These are phyloP conservation scores for Zoanthus sociatus DNA, from an alignment of 92 coral and sea anemone genomes.

Conservation along the genomic window DNA sequence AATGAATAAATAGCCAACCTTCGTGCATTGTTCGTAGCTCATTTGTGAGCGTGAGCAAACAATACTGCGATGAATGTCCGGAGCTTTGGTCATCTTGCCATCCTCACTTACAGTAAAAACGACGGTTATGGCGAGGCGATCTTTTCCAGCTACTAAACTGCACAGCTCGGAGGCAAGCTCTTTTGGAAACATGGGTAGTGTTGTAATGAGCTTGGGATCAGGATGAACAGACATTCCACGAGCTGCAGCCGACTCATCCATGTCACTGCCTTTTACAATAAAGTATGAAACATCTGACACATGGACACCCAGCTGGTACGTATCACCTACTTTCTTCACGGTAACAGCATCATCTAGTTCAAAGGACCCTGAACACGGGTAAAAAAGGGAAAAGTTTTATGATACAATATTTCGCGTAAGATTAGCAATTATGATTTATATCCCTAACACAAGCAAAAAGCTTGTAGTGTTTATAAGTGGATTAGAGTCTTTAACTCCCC, in stretches of 20 bases:
- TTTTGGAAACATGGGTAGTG: constrained; percentile 82
- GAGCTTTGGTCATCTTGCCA: constrained; percentile 62
- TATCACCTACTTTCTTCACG: constrained; percentile 56
- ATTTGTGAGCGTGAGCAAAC: constrained; percentile 78
- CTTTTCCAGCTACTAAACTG: constrained; percentile 82
- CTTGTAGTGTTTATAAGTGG: too few relatives aligned
- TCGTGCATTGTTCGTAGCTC: constrained; percentile 85
- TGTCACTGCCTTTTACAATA: constrained; percentile 68
- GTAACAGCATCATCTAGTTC: constrained; percentile 97
- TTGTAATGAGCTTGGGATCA: constrained; percentile 44
- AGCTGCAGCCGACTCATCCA: constrained; percentile 76
- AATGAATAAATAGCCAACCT: neutral
- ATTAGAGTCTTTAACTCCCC: too few relatives aligned
- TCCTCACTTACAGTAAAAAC: constrained; percentile 71
- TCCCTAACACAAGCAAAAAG: too few relatives aligned
- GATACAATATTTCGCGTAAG: neutral
- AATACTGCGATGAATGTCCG: constrained; percentile 82
- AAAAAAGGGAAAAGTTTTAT: neutral
- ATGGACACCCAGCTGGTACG: constrained; percentile 78
- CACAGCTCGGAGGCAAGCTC: constrained; percentile 75
- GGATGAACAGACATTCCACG: constrained; percentile 86
- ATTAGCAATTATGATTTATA: too few relatives aligned
- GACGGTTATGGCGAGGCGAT: constrained; percentile 84
- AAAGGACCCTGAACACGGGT: constrained; percentile 22
- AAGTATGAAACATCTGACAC: constrained; percentile 92